Conservation (phyloP, 1,140 invertebrate genomes). For the Melanaphis sacchari region DNA sequence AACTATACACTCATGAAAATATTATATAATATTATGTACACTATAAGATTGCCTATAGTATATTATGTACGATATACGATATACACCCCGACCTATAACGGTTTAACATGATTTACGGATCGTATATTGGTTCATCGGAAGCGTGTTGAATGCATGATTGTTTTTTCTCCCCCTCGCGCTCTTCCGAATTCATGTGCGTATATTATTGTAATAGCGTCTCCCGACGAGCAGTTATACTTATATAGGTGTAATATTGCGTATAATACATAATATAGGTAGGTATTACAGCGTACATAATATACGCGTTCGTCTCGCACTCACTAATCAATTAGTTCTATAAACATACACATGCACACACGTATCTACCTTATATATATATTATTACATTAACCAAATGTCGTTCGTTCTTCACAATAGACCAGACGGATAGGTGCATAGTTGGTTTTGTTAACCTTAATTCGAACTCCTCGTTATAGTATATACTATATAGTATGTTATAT, state of each 20-base stretch:
- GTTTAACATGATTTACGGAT: slow-evolving; percentile 13
- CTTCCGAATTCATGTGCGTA: background rate
- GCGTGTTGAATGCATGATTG: slow-evolving; percentile 10
- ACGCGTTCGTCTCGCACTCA: slow-evolving; percentile 2
- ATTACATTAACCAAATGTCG: slow-evolving; percentile 35
- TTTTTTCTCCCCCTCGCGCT: background rate
- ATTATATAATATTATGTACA: background rate
- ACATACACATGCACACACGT: background rate
- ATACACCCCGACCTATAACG: slow-evolving; percentile 29
- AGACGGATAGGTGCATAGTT: slow-evolving; percentile 24
- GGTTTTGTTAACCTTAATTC: slow-evolving; percentile 22
- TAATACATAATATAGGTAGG: background rate
- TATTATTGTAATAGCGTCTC: background rate
- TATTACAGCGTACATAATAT: background rate
- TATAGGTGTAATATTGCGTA: background rate
- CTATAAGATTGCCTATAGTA: background rate
- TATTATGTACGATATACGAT: background rate
- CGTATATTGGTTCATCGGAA: background rate
- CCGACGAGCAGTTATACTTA: background rate
- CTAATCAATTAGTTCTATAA: slow-evolving; percentile 31
- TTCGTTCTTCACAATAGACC: slow-evolving; percentile 31
- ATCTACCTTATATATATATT: background rate
- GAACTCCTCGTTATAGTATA: background rate
- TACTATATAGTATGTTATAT: background rate
- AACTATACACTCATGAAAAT: background rate